Evolutionary conservation across 2,888 invertebrate genomes (phyloP).

Genomic region (Beris morrisii): DNA sequence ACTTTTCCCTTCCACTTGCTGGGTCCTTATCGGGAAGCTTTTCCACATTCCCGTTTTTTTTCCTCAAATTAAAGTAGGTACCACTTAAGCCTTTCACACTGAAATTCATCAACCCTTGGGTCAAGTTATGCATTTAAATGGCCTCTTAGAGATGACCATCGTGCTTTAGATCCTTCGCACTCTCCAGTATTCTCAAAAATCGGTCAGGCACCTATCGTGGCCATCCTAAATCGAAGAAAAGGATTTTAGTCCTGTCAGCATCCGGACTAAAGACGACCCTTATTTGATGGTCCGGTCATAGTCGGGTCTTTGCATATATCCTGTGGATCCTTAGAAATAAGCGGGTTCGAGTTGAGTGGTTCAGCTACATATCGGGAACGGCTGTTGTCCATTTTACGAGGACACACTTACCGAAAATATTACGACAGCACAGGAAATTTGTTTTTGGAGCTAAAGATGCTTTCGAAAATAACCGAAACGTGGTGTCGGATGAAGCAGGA

Average conservation of each 20-base stretch:
- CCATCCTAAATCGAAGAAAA: conserved; percentile 18
- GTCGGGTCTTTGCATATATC: neutral
- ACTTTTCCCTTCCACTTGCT: neutral
- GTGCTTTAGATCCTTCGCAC: neutral
- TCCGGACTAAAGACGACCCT: conserved; percentile 3
- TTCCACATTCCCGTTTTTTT: neutral
- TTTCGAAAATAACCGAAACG: no score
- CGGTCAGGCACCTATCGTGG: conserved; percentile 12
- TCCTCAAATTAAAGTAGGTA: conserved; percentile 12
- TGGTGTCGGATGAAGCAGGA: neutral
- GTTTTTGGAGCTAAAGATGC: neutral
- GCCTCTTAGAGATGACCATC: conserved; percentile 26
- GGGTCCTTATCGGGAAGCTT: neutral
- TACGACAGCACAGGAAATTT: conserved; percentile 19
- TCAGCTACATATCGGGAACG: neutral
- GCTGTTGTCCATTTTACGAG: conserved; percentile 13
- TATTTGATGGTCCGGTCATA: conserved; percentile 4
- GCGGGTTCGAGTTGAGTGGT: neutral
- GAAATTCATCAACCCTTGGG: conserved; percentile 35
- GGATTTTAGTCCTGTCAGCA: conserved; percentile 23
- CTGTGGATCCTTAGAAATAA: neutral
- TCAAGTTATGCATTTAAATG: conserved; percentile 39
- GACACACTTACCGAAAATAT: conserved; percentile 4
- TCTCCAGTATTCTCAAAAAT: conserved; percentile 9
- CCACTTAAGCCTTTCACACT: conserved; percentile 22